Base-by-base conservation (phyloP, 1,140 invertebrate genomes). In the Heliconius congener region DNA sequence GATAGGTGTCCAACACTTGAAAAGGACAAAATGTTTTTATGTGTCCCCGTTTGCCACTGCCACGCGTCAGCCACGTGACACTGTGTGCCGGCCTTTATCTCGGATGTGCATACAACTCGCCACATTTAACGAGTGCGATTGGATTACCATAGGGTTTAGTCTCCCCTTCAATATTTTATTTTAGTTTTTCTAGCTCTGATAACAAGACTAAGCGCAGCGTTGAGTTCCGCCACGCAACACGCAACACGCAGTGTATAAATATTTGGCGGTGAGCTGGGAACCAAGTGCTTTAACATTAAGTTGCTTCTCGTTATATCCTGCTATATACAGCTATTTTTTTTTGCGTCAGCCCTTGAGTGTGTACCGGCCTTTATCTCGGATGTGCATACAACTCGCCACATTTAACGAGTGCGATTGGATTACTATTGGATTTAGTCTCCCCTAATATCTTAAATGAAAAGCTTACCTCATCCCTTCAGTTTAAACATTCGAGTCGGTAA, bases 361-460 rank as follows among this genome's bases (percentile, higher is more conserved):
- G 50, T 52, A 0, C 18, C 50, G 78, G 76, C 82, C 86, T 87
- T 90, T 91, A 90, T 91, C 90, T 90, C 83, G 81, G 88, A 93
- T 90, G 90, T 90, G 79, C 88, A 88, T 91, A 91, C 88, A 88
- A 86, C 85, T 91, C 89, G 82, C 85, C 91, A 87, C 87, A 86
- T 86, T 85, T 87, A 87, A 91, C 85, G 86, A 88, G 83, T 87
- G 82, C 85, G 86, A 93, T 93, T 90, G 91, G 90, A 91, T 93
- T 91, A 91, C 85, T 79, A 84, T 78, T 84, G 80, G 76, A 81
- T 81, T 85, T 71, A 78, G 75, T 71, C 73, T 78, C 80, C 78
- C 81, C 82, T 83, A 82, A 84, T 85, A 81, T 79, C 76, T 79
- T 77, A 79, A 77, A 79, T 85, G 81, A 80, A 81, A 80, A 78